Evolutionary conservation across 2,113 vertebrate species (phyloP).

Genomic region (Talpa occidentalis): DNA sequence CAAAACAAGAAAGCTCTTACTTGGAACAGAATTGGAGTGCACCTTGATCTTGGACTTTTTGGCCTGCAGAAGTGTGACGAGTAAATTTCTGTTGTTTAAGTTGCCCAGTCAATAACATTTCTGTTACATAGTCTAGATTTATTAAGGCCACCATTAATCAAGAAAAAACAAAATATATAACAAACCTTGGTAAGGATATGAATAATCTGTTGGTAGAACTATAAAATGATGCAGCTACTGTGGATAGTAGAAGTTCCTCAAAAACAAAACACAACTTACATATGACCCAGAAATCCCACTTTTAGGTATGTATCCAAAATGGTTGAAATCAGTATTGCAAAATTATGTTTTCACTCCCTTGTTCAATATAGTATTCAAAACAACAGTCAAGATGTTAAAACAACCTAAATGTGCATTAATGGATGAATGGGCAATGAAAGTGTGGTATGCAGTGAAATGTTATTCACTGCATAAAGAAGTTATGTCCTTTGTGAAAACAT

Average conservation of each 20-base stretch:
- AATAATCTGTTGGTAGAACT: background rate
- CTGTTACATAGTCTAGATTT: background rate
- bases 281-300: background rate
- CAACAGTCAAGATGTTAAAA: too few relatives aligned
- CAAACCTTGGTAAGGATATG: background rate
- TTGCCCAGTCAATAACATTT: too few relatives aligned
- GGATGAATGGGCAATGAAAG: background rate
- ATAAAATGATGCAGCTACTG: too few relatives aligned
- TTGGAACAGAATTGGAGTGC: too few relatives aligned
- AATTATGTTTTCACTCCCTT: background rate
- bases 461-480: background rate
- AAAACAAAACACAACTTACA: background rate
- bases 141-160: background rate
- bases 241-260: background rate
- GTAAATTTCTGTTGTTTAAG: too few relatives aligned
- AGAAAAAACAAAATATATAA: background rate
- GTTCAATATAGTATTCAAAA: too few relatives aligned
- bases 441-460: background rate
- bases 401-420: too few relatives aligned
- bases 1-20: too few relatives aligned
- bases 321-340: background rate
- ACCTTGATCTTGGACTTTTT: too few relatives aligned
- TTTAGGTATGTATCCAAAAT: background rate
- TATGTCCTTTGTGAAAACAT: background rate
- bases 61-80: too few relatives aligned